A percentile compares a stretch with the other conserved stretches of the same genome.
phyloP scores from a whole-genome alignment of 2,113 vertebrate genomes.

The Panurus biarmicus region DNA sequence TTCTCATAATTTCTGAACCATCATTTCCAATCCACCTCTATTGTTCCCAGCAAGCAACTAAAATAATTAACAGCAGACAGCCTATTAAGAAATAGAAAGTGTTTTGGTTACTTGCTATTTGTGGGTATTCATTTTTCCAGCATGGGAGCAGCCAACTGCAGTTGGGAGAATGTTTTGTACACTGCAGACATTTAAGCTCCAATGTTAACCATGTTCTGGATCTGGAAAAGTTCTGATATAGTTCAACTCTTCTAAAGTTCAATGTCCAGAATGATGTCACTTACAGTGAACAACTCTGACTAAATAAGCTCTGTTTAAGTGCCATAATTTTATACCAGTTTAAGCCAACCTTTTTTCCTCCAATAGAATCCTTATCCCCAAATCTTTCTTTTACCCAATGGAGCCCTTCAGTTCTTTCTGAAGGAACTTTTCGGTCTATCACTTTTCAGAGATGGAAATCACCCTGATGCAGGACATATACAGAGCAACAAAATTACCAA shows the following conservation, averaged over 20 bases:
- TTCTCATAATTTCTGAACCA: background rate
- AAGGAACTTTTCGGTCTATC: background rate
- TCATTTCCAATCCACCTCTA: constrained; percentile 11
- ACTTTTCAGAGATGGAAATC: background rate
- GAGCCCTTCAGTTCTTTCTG: background rate
- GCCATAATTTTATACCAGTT: background rate
- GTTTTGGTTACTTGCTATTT: constrained; percentile 38
- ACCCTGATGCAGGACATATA: background rate
- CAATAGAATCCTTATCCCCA: background rate
- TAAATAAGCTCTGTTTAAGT: background rate
- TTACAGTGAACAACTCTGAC: background rate
- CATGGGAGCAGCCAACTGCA: background rate
- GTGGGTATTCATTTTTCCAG: constrained; percentile 5
- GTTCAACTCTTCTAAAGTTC: background rate
- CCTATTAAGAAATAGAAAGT: constrained; percentile 54
- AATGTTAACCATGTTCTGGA: background rate
- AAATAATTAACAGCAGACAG: constrained; percentile 57
- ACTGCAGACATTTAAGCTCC: background rate
- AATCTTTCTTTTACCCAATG: background rate
- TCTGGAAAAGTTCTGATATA: background rate
- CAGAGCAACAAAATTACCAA: background rate
- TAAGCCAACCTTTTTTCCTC: background rate
- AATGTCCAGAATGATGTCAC: background rate
- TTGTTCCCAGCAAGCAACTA: constrained; percentile 39
- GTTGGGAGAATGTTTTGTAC: background rate